phyloP scores from a whole-genome alignment of 2,113 vertebrate species.

The Triplophysa tibetana region DNA sequence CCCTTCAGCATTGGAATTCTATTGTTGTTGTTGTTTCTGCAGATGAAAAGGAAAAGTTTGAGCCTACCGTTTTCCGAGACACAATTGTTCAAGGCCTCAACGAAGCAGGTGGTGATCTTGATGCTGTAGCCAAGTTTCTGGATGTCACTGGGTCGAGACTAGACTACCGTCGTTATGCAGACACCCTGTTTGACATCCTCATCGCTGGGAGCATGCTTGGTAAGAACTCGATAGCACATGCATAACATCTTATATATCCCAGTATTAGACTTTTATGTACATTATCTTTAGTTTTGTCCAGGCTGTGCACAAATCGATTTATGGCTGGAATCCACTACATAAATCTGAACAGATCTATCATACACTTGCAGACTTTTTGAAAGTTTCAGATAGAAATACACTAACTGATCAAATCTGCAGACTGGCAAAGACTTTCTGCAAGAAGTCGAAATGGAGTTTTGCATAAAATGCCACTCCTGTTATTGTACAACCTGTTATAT shows the following conservation, averaged over 20 bases:
- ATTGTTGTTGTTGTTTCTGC: constrained; percentile 39
- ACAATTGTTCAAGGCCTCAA: constrained; percentile 89
- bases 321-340: no score
- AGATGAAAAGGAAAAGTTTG: constrained; percentile 99
- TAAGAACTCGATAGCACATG: constrained; percentile 58
- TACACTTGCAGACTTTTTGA: no score
- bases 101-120: constrained; percentile 86
- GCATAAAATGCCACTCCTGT: no score
- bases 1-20: background rate
- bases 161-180: constrained; percentile 93
- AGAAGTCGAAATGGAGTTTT: no score
- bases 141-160: constrained; percentile 85
- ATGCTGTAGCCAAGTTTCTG: constrained; percentile 90
- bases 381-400: no score
- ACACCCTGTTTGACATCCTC: constrained; percentile 92
- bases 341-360: no score
- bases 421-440: no score
- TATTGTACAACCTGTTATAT: no score
- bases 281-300: background rate
- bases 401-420: no score
- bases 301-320: background rate
- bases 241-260: background rate
- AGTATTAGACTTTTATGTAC: background rate
- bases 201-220: constrained; percentile 94
- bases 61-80: constrained; percentile 92